A percentile compares a stretch with the other conserved stretches of the same genome.
These are phyloP conservation scores for Archocentrus centrarchus DNA, from an alignment of 2,113 vertebrate genomes.

Conservation along the genomic window DNA sequence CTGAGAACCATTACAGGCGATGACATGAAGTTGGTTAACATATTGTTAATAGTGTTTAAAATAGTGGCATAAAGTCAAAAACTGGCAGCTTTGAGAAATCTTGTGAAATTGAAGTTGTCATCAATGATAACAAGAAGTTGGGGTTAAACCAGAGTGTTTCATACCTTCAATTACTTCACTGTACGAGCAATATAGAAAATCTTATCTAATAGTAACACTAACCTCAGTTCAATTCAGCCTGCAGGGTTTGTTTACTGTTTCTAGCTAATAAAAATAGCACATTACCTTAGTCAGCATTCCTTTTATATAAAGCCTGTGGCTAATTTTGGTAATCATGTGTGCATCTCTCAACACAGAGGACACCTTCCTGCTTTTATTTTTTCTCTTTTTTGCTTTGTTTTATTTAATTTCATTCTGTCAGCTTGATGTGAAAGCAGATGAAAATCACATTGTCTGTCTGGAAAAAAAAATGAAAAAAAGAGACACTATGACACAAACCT, in stretches of 20 bases:
- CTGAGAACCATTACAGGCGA: no score
- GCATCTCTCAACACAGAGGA: neutral
- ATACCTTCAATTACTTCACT: neutral
- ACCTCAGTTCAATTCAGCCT: neutral
- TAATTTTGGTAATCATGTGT: neutral
- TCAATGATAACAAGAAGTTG: neutral
- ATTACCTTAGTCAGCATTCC: neutral
- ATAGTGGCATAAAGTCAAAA: neutral
- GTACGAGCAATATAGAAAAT: neutral
- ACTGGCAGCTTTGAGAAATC: neutral
- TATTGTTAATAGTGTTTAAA: neutral
- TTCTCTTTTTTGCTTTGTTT: neutral
- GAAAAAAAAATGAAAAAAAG: neutral
- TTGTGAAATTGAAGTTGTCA: neutral
- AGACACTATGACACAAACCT: neutral
- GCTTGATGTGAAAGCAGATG: neutral
- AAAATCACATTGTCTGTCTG: neutral
- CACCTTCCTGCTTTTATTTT: neutral
- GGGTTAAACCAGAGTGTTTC: neutral
- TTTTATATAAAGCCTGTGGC: neutral
- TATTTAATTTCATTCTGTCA: neutral
- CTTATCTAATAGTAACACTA: neutral
- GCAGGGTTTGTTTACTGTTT: no score
- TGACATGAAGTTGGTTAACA: no score
- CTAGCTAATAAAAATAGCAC: neutral